Evolutionary conservation across 2,888 invertebrate species (phyloP).

Genomic region (Uropetala carovei): DNA sequence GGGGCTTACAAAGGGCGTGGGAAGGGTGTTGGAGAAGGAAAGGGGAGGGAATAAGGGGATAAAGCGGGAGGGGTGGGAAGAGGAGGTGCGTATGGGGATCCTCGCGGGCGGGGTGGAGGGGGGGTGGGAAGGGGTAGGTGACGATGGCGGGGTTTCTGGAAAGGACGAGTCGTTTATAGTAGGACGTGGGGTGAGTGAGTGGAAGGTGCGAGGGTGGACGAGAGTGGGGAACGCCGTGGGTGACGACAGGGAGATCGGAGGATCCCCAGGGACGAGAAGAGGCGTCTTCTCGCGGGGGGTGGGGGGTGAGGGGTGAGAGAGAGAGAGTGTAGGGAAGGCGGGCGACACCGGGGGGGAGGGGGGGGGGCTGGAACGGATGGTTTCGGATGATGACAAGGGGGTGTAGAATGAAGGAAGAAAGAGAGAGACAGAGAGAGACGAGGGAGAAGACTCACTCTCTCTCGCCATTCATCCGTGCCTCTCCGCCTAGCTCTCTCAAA

Average conservation of each 20-base stretch:
- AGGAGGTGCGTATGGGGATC: neutral
- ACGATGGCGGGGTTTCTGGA: neutral
- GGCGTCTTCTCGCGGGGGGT: neutral
- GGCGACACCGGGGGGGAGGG: neutral
- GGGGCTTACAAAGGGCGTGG: neutral
- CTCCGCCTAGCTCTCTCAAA: neutral
- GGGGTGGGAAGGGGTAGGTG: neutral
- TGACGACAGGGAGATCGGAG: neutral
- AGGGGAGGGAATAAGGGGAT: neutral
- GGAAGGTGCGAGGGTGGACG: neutral
- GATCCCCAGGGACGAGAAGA: neutral
- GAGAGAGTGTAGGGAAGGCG: too few species aligned
- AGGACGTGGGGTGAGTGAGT: neutral
- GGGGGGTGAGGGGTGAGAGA: too few species aligned
- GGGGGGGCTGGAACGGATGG: neutral
- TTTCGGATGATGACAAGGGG: constrained; percentile 35
- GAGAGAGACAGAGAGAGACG: neutral
- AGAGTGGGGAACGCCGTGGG: neutral
- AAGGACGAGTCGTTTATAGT: neutral
- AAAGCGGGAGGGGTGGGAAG: neutral
- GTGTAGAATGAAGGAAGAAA: neutral
- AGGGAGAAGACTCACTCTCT: neutral
- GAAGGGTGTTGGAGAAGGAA: neutral
- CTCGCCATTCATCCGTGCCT: neutral
- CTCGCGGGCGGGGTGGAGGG: neutral